phyloP scores from a whole-genome alignment of 2,113 vertebrate genomes.

The Sphaerodactylus townsendi region DNA sequence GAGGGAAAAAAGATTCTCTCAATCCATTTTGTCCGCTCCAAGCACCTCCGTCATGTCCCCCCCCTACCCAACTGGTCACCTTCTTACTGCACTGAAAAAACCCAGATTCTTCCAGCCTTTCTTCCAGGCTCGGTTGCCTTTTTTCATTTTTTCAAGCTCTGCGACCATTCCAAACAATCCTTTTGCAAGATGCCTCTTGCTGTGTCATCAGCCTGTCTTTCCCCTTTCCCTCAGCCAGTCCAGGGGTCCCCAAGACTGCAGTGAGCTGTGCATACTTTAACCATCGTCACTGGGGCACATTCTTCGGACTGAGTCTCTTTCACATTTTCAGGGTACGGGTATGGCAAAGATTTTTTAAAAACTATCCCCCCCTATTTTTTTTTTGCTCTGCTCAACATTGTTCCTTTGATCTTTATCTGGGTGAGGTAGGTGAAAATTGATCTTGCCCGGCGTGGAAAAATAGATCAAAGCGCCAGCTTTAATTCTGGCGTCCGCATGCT shows the following conservation, averaged over 20 bases:
- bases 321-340: not conserved
- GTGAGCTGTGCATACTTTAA: not conserved
- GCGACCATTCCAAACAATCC: not conserved
- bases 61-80: no score
- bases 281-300: not conserved
- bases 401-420: not conserved
- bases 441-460: not conserved
- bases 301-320: not conserved
- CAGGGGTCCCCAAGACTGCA: not conserved
- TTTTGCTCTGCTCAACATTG: not conserved
- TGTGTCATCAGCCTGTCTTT: no score
- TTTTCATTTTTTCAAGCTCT: no score
- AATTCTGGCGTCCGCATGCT: not conserved
- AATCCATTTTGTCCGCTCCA: no score
- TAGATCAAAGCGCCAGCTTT: fast-evolving
- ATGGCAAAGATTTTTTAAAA: not conserved
- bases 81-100: no score
- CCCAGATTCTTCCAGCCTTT: no score
- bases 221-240: not conserved
- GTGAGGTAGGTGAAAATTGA: not conserved
- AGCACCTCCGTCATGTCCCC: no score
- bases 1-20: no score
- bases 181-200: not conserved
- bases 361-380: not conserved
- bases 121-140: no score